These are phyloP conservation scores for Sinocyclocheilus anshuiensis DNA, from an alignment of 2,113 vertebrate species.

Conservation along the genomic window DNA sequence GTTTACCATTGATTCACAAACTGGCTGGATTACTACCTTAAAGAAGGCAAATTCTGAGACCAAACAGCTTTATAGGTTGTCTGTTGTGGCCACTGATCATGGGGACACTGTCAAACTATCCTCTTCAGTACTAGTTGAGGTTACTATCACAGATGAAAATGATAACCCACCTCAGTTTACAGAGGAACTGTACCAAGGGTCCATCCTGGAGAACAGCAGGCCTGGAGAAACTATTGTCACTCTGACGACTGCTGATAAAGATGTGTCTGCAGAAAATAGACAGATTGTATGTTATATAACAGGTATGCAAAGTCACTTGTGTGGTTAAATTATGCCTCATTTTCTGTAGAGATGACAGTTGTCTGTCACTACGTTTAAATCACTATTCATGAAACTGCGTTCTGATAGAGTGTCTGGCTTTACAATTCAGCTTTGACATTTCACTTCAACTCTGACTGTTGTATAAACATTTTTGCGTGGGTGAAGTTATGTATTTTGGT, in stretches of 20 bases:
- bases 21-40: constrained; percentile 89
- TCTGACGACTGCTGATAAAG: constrained; percentile 84
- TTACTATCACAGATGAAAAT: constrained; percentile 90
- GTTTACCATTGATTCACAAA: constrained; percentile 87
- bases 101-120: constrained; percentile 84
- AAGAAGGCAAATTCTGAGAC: constrained; percentile 85
- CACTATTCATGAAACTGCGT: not conserved
- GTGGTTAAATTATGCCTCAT: too few species aligned
- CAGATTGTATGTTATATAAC: constrained; percentile 93
- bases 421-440: not conserved
- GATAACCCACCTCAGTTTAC: constrained; percentile 90
- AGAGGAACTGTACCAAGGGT: constrained; percentile 83
- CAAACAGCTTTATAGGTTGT: constrained; percentile 79
- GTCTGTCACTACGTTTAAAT: not conserved
- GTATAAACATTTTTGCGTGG: constrained; percentile 3
- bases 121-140: constrained; percentile 88
- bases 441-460: not conserved
- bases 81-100: constrained; percentile 88
- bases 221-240: constrained; percentile 82
- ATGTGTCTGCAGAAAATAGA: constrained; percentile 87
- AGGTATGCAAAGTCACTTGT: constrained; percentile 73
- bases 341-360: not conserved
- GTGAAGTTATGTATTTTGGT: constrained; percentile 1
- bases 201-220: constrained; percentile 84
- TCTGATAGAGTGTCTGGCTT: not conserved